Percentiles rank a stretch among this genome's conserved stretches.
Conservation (phyloP, 1,140 invertebrate species). For the Capitella teleta region DNA sequence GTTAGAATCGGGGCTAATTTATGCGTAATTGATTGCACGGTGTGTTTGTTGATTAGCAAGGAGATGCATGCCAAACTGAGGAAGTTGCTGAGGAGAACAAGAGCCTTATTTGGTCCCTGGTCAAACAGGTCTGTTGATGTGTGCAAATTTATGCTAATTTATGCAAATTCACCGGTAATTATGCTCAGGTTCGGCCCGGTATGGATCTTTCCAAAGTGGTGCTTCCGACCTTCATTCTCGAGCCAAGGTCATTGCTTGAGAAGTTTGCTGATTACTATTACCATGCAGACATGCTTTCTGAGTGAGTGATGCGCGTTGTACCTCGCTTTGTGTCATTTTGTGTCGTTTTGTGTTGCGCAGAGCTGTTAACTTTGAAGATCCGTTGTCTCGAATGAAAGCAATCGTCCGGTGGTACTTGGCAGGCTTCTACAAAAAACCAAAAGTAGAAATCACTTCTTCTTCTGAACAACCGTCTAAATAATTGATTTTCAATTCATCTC, state of each 20-base stretch:
- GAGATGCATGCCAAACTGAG: constrained; percentile 66
- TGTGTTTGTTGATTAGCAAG: constrained; percentile 48
- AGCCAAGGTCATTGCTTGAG: constrained; percentile 84
- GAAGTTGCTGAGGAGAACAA: constrained; percentile 91
- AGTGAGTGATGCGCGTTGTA: constrained; percentile 51
- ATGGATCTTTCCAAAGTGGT: constrained; percentile 96
- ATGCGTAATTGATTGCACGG: not conserved
- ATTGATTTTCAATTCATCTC: not conserved
- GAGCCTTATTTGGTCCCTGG: constrained; percentile 80
- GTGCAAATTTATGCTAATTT: not conserved
- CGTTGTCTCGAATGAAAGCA: constrained; percentile 76
- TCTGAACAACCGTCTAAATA: no score
- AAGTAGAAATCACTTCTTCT: constrained; percentile 39
- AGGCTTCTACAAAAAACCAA: constrained; percentile 84
- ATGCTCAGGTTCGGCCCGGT: constrained; percentile 58
- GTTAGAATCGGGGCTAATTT: constrained; percentile 32
- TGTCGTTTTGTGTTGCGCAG: constrained; percentile 42
- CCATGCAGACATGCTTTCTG: constrained; percentile 76
- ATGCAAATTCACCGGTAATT: no score
- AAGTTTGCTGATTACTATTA: constrained; percentile 89
- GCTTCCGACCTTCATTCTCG: constrained; percentile 79
- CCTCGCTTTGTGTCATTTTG: not conserved
- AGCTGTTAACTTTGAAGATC: constrained; percentile 73
- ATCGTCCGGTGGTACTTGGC: constrained; percentile 87
- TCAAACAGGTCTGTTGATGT: constrained; percentile 68